These are phyloP conservation scores for Artemia sinica DNA, from an alignment of 2,888 invertebrate genomes.

Conservation along the genomic window DNA sequence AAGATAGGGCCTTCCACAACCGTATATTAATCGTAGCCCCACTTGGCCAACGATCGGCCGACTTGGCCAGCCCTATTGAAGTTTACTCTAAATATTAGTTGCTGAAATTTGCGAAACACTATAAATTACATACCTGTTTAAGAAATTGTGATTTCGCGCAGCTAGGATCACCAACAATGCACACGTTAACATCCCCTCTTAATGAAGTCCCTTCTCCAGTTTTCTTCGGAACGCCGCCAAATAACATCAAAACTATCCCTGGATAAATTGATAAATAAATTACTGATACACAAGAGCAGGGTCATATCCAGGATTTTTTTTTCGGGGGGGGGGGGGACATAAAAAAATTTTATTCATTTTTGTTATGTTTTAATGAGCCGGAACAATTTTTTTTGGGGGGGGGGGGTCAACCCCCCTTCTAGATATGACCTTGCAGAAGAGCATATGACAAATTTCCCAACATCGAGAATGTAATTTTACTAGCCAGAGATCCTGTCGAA, in stretches of 20 bases:
- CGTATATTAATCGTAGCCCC: too few relatives aligned
- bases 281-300: neutral
- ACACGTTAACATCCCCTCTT: slow-evolving; percentile 90
- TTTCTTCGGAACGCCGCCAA: slow-evolving; percentile 89
- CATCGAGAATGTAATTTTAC: too few relatives aligned
- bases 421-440: neutral
- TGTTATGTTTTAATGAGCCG: neutral
- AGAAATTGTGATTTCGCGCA: slow-evolving; percentile 95
- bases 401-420: neutral
- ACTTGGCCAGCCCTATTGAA: neutral
- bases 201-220: slow-evolving; percentile 78
- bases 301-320: too few relatives aligned
- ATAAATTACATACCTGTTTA: slow-evolving; percentile 51
- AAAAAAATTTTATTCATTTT: too few relatives aligned
- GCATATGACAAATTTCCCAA: too few relatives aligned
- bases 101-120: neutral
- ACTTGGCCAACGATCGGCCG: too few relatives aligned
- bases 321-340: too few relatives aligned
- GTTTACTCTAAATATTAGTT: neutral
- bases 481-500: too few relatives aligned
- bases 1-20: too few relatives aligned
- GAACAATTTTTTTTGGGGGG: neutral
- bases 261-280: slow-evolving; percentile 27
- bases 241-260: slow-evolving; percentile 79
- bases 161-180: slow-evolving; percentile 95